Evolutionary conservation across 2,797 vertebrate species (phyloP).

Genomic region (Triplophysa bombifrons): DNA sequence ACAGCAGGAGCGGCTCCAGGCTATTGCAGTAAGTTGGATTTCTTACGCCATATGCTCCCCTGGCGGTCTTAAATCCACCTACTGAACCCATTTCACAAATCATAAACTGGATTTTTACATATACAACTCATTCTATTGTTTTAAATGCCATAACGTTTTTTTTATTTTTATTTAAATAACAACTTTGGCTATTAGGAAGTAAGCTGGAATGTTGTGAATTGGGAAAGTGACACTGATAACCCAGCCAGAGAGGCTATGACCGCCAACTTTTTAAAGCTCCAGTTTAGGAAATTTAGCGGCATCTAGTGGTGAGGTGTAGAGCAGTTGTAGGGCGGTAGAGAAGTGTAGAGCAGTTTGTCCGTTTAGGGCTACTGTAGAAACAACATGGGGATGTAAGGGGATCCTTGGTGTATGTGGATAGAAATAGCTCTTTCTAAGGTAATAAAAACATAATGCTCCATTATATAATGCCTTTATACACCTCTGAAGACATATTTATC

Average conservation of each 20-base stretch:
- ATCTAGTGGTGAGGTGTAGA: too few relatives aligned
- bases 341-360: too few relatives aligned
- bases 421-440: too few relatives aligned
- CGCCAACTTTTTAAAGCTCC: neutral
- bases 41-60: slow-evolving; percentile 29
- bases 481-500: too few relatives aligned
- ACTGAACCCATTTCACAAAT: slow-evolving; percentile 31
- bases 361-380: too few relatives aligned
- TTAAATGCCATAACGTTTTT: neutral
- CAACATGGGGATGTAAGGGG: too few relatives aligned
- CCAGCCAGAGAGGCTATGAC: neutral
- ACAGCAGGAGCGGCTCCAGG: slow-evolving; percentile 88
- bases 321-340: too few relatives aligned
- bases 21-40: slow-evolving; percentile 84
- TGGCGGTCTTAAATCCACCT: slow-evolving; percentile 8
- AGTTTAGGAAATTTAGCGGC: too few relatives aligned
- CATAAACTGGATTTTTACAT: slow-evolving; percentile 13
- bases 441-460: too few relatives aligned
- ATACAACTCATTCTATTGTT: neutral
- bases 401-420: too few relatives aligned
- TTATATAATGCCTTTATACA: too few relatives aligned
- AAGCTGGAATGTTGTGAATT: neutral
- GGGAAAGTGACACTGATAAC: neutral
- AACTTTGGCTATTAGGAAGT: neutral
- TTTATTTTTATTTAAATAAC: neutral